Conservation (phyloP, 1,140 invertebrate genomes). For the Littorina saxatilis region DNA sequence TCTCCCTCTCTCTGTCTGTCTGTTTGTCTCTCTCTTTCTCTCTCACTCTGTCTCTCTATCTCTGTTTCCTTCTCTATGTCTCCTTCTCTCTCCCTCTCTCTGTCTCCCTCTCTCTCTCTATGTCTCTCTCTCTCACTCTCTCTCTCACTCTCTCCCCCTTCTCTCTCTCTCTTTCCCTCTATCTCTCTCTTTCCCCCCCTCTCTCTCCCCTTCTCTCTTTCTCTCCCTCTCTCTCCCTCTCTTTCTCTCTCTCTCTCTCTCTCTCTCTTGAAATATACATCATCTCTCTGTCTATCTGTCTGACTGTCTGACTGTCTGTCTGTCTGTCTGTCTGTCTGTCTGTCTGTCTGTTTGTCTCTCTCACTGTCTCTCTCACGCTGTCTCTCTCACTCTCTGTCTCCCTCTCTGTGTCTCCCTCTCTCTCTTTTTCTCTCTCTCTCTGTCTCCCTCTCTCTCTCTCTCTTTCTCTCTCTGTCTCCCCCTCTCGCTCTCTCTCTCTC, state of each 20-base stretch:
- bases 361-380: slow-evolving; percentile 3
- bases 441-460: not conserved
- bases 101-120: not conserved
- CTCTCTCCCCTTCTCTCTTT: not conserved
- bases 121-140: no score
- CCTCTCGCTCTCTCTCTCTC: no score
- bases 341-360: not conserved
- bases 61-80: not conserved
- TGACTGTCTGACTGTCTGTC: not conserved
- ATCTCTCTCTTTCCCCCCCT: no score
- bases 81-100: not conserved
- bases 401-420: not conserved
- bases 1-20: no score
- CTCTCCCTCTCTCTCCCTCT: not conserved
- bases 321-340: slow-evolving; percentile 14
- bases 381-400: not conserved
- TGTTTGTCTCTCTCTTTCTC: no score
- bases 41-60: no score
- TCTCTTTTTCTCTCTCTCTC: no score
- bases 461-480: slow-evolving; percentile 4
- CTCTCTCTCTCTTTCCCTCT: no score
- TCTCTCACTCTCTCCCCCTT: no score
- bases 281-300: not conserved
- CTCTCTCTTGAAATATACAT: not conserved
- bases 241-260: slow-evolving; percentile 8